Evolutionary conservation across 2,113 vertebrate species (phyloP).

Genomic region (Zapus hudsonius): DNA sequence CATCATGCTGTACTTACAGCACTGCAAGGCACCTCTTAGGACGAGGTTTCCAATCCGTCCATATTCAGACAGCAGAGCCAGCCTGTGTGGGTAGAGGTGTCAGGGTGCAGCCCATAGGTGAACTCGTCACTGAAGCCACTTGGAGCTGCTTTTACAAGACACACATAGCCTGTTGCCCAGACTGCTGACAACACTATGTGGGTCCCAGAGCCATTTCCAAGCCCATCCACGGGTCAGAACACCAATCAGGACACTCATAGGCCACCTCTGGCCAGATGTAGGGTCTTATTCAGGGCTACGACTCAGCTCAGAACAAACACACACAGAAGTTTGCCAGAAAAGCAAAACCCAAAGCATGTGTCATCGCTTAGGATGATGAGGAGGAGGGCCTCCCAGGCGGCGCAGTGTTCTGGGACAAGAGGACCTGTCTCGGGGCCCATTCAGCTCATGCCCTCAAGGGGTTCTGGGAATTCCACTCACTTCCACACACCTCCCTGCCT

Average conservation of each 20-base stretch:
- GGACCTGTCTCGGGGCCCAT: not conserved
- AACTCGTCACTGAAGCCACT: not conserved
- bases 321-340: not conserved
- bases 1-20: too few species aligned
- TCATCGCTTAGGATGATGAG: not conserved
- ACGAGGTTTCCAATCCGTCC: too few species aligned
- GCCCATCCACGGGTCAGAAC: not conserved
- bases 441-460: not conserved
- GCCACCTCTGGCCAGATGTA: too few species aligned
- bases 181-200: not conserved
- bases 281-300: not conserved
- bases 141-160: not conserved
- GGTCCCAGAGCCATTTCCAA: not conserved
- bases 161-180: not conserved
- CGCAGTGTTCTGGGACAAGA: not conserved
- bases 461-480: too few species aligned
- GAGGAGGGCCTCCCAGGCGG: not conserved
- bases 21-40: too few species aligned
- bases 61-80: not conserved
- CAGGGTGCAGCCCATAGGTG: rapidly evolving
- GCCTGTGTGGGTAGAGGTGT: too few species aligned
- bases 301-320: not conserved
- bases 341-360: not conserved
- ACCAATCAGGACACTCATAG: not conserved
- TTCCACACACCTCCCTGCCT: not conserved